phyloP scores from a whole-genome alignment of 2,113 vertebrate species.

The Seriola rivoliana region DNA sequence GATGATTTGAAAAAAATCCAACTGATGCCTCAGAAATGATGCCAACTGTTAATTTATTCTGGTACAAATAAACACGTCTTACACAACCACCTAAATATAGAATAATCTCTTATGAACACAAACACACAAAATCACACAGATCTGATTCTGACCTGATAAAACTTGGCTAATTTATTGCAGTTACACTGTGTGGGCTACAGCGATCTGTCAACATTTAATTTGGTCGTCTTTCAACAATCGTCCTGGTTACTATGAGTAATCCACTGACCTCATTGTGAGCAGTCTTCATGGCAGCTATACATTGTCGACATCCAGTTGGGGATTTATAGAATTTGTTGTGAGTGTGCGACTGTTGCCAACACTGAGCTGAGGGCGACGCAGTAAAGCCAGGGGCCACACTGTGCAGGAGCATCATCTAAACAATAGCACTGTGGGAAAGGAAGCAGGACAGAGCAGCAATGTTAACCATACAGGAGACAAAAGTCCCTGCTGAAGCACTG shows the following conservation, averaged over 20 bases:
- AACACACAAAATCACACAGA: not conserved
- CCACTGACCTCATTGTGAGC: not conserved
- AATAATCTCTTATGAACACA: not conserved
- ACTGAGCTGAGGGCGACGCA: not conserved
- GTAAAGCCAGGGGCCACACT: not conserved
- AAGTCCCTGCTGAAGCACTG: not conserved
- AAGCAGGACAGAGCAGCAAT: not conserved
- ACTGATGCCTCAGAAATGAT: not conserved
- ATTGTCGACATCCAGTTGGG: not conserved
- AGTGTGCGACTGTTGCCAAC: not conserved
- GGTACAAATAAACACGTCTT: not conserved
- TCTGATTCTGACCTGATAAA: not conserved
- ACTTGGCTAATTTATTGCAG: not conserved
- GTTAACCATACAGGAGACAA: not conserved
- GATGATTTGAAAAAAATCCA: not conserved
- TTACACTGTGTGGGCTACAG: not conserved
- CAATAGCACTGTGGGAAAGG: not conserved
- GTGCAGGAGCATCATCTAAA: constrained; percentile 14
- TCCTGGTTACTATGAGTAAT: not conserved
- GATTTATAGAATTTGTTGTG: not conserved
- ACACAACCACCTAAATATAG: not conserved
- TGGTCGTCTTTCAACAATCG: not conserved
- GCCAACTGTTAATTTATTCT: not conserved
- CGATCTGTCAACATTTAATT: not conserved
- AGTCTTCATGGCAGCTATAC: not conserved